Conservation (phyloP, 1,140 invertebrate species). For the Cotesia glomerata region DNA sequence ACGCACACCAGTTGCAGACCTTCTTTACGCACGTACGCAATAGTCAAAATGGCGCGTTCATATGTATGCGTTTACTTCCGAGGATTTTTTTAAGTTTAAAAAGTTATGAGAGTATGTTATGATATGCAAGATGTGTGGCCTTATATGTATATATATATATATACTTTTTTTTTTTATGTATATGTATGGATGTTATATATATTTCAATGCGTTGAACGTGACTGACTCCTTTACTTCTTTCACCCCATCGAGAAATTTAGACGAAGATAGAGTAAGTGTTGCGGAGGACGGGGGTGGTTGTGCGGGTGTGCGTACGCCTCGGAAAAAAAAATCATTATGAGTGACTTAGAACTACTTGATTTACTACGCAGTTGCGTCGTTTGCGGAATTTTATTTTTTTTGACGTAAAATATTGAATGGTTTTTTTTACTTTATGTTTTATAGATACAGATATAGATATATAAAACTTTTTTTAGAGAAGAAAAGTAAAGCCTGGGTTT, state of each 20-base stretch:
- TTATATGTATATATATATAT: neutral
- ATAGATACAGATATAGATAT: no score
- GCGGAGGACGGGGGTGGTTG: neutral
- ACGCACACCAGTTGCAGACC: conserved; percentile 33
- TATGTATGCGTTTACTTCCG: neutral
- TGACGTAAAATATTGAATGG: neutral
- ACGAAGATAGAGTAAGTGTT: neutral
- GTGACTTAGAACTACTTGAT: conserved; percentile 21
- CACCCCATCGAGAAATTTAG: neutral
- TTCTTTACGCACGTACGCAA: conserved; percentile 17
- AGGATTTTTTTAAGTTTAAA: no score
- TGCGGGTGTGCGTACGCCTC: conserved; percentile 19
- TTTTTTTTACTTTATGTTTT: conserved; percentile 1
- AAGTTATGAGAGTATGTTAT: no score
- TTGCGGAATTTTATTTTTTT: conserved; percentile 9
- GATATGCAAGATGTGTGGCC: no score
- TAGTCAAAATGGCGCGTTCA: conserved; percentile 16
- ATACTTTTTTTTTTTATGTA: neutral
- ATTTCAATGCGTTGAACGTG: neutral
- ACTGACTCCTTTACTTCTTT: conserved; percentile 7
- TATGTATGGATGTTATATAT: no score
- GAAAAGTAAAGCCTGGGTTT: no score
- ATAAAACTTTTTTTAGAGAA: no score
- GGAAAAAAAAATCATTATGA: conserved; percentile 32
- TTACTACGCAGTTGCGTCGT: conserved; percentile 16